A percentile compares a stretch with the other conserved stretches of the same genome.
Conservation (phyloP, 2,113 vertebrate genomes). For the Eretmochelys imbricata region DNA sequence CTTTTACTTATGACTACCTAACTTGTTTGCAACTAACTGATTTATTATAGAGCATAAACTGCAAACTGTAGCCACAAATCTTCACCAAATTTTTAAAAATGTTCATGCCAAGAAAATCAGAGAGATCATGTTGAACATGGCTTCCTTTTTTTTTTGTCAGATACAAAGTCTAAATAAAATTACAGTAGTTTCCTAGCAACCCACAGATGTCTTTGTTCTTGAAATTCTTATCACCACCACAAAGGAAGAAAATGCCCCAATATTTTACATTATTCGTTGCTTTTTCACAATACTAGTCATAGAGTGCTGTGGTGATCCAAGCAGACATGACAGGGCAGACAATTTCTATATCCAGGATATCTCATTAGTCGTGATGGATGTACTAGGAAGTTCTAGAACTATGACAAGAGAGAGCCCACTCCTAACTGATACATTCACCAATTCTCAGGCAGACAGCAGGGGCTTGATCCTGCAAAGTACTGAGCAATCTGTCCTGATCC, state of each 20-base stretch:
- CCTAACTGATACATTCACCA: neutral
- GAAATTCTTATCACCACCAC: conserved; percentile 55
- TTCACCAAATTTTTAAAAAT: neutral
- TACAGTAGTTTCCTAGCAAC: conserved; percentile 53
- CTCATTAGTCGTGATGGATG: neutral
- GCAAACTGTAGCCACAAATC: neutral
- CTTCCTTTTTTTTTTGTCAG: neutral
- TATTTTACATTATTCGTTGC: neutral
- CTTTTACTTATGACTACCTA: neutral
- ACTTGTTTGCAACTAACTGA: neutral
- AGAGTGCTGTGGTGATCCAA: neutral
- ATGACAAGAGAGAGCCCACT: neutral
- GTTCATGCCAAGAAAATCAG: neutral
- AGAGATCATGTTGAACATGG: neutral
- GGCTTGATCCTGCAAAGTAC: neutral
- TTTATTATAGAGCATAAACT: neutral
- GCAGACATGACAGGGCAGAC: conserved; percentile 25
- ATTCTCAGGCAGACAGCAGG: neutral
- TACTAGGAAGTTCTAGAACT: neutral
- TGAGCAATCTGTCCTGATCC: neutral
- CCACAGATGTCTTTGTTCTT: conserved; percentile 53
- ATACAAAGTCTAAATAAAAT: conserved; percentile 23
- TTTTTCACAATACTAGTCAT: neutral
- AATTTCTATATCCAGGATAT: neutral
- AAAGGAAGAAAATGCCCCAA: neutral